A percentile compares a stretch with the other conserved stretches of the same genome.
phyloP scores from a whole-genome alignment of 2,113 vertebrate species.

The rabbit (Oryctolagus cuniculus) region DNA sequence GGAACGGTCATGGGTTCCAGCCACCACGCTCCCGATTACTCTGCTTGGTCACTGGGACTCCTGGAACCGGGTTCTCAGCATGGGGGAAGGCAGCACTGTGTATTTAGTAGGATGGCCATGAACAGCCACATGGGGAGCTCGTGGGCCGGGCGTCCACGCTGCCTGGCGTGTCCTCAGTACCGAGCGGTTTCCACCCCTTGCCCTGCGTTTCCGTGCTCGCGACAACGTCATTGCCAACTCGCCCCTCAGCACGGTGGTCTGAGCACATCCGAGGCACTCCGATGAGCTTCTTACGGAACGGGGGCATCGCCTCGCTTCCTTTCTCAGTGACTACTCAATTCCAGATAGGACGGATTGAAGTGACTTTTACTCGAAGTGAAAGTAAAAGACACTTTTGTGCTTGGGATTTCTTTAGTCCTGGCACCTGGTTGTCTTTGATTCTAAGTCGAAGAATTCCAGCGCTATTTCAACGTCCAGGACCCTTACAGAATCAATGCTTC shows the following conservation, averaged over 20 bases:
- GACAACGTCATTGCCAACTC: background rate
- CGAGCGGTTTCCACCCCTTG: background rate
- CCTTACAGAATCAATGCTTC: background rate
- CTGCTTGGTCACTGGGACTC: background rate
- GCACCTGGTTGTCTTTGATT: background rate
- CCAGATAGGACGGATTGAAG: background rate
- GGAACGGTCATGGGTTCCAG: too few relatives aligned
- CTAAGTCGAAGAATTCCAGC: background rate
- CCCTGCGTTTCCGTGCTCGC: background rate
- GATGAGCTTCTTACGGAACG: slow-evolving; percentile 5
- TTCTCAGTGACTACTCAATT: slow-evolving; percentile 35
- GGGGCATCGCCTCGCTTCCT: background rate
- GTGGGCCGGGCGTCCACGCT: background rate
- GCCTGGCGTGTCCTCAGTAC: rapidly evolving
- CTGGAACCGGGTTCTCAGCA: too few relatives aligned
- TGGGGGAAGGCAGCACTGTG: background rate
- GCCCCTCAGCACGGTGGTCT: background rate
- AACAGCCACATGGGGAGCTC: background rate
- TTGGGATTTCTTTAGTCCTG: background rate
- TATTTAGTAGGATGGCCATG: background rate
- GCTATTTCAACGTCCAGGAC: background rate
- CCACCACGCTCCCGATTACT: background rate
- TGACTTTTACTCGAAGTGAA: background rate
- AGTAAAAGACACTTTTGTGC: background rate
- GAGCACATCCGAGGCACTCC: background rate